Percentiles rank a stretch among this genome's conserved stretches.
Evolutionary conservation across 2,113 vertebrate species (phyloP).

Genomic region (Arenaria interpres): DNA sequence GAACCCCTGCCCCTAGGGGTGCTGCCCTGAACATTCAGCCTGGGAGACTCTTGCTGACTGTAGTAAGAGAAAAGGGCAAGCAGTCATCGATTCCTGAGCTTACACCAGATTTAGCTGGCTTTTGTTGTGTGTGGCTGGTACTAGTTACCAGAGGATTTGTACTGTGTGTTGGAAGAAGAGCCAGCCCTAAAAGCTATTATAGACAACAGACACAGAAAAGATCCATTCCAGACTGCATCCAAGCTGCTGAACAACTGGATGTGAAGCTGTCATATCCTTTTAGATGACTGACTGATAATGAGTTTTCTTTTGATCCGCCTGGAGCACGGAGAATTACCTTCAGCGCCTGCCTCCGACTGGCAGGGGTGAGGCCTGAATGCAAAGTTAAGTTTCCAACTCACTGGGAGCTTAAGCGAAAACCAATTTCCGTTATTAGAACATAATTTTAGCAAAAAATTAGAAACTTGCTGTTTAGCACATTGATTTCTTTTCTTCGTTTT

Average conservation of each 20-base stretch:
- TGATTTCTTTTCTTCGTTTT: neutral
- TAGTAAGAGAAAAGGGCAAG: neutral
- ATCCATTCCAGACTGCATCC: conserved; percentile 49
- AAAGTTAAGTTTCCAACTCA: neutral
- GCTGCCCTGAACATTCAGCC: fast-evolving
- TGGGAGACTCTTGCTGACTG: neutral
- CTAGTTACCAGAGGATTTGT: conserved; percentile 62
- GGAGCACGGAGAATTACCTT: conserved; percentile 7
- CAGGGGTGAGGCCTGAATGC: neutral
- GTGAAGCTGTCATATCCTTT: conserved; percentile 35
- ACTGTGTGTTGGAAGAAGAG: conserved; percentile 50
- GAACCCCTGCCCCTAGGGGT: neutral
- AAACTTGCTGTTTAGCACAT: neutral
- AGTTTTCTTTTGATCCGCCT: conserved; percentile 29
- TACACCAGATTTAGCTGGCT: conserved; percentile 22
- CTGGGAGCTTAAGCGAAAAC: neutral
- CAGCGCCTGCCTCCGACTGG: neutral
- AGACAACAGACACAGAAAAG: conserved; percentile 49
- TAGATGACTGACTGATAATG: conserved; percentile 5
- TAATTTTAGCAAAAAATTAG: neutral
- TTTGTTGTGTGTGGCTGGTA: conserved; percentile 52
- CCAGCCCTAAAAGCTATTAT: conserved; percentile 43
- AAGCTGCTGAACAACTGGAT: conserved; percentile 29
- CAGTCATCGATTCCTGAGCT: neutral
- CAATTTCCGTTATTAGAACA: neutral